phyloP scores from a whole-genome alignment of 2,797 vertebrate genomes.

The Garrulus glandarius region DNA sequence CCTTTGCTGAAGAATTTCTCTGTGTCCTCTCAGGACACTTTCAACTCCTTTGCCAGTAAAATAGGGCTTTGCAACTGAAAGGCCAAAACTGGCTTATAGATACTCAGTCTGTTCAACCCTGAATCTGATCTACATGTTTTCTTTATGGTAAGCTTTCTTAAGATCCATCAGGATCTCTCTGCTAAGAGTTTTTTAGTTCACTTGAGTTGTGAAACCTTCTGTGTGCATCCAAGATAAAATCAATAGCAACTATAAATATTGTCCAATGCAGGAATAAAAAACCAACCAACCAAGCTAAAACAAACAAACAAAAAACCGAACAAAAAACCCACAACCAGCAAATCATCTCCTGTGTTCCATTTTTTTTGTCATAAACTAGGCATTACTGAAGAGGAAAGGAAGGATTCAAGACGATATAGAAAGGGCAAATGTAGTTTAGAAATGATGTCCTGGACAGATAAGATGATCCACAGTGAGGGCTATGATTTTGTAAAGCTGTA shows the following conservation, averaged over 20 bases:
- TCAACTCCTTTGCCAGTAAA: neutral
- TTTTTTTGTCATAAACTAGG: neutral
- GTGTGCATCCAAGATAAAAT: neutral
- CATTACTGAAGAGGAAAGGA: neutral
- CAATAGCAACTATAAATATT: neutral
- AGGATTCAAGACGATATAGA: neutral
- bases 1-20: neutral
- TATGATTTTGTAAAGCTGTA: neutral
- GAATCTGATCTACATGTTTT: neutral
- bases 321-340: fast-evolving
- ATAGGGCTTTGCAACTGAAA: neutral
- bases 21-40: neutral
- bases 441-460: neutral
- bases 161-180: neutral
- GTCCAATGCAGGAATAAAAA: neutral
- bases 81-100: neutral
- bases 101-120: neutral
- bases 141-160: neutral
- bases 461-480: neutral
- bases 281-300: neutral
- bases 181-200: neutral
- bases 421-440: fast-evolving
- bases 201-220: neutral
- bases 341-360: neutral
- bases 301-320: neutral